phyloP scores from a whole-genome alignment of 1,140 invertebrate species.

The Drosophila suzukii region DNA sequence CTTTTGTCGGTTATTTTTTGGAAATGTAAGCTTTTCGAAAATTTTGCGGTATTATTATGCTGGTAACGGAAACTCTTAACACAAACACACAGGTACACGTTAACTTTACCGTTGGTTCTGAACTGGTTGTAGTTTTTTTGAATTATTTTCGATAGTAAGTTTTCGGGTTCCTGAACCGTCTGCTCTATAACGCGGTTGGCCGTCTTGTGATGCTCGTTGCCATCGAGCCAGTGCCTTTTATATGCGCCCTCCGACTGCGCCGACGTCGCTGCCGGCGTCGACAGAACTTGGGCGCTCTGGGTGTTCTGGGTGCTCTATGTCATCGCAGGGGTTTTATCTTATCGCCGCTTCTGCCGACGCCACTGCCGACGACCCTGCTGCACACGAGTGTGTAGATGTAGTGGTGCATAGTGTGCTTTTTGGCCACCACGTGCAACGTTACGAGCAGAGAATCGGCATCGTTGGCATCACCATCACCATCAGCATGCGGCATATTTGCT shows the following conservation, averaged over 20 bases:
- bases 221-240: slow-evolving; percentile 62
- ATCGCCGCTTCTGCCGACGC: slow-evolving; percentile 54
- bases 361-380: slow-evolving; percentile 23
- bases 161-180: slow-evolving; percentile 28
- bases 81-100: slow-evolving; percentile 54
- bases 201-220: slow-evolving; percentile 74
- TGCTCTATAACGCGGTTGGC: slow-evolving; percentile 73
- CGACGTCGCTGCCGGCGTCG: slow-evolving; percentile 18
- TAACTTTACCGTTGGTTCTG: slow-evolving; percentile 69
- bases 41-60: slow-evolving; percentile 60
- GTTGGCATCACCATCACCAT: slow-evolving; percentile 3
- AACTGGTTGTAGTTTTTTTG: slow-evolving; percentile 17
- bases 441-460: slow-evolving; percentile 27
- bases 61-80: slow-evolving; percentile 73
- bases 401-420: slow-evolving; percentile 55
- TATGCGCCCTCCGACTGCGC: slow-evolving; percentile 39
- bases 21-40: slow-evolving; percentile 69
- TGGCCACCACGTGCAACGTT: slow-evolving; percentile 73
- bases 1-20: slow-evolving; percentile 63
- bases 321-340: slow-evolving; percentile 72
- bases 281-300: slow-evolving; percentile 41
- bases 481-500: slow-evolving; percentile 78
- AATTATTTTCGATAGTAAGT: neutral
- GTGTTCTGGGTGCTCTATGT: slow-evolving; percentile 70
- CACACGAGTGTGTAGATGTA: slow-evolving; percentile 3